phyloP scores from a whole-genome alignment of 30 jellyfish, hydroid and myxozoan genomes.

The Hydractinia symbiolongicarpus region DNA sequence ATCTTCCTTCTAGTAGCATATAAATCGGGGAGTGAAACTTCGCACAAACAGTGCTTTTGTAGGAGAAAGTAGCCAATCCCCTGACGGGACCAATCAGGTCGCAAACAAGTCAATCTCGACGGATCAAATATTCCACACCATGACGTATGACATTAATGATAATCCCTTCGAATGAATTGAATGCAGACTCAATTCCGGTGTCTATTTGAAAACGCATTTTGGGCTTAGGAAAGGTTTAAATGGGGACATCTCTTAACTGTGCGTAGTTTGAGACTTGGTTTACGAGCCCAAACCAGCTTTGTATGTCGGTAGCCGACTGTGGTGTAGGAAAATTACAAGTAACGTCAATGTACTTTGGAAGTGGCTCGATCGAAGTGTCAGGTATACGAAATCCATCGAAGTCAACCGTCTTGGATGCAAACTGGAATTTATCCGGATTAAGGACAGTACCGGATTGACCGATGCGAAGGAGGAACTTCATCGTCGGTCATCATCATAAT shows the following conservation, averaged over 20 bases:
- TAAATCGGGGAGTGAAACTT: background rate
- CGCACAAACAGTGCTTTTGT: slow-evolving; percentile 18
- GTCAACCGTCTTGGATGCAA: background rate
- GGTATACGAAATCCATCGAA: background rate
- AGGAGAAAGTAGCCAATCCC: slow-evolving; percentile 11
- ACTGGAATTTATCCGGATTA: slow-evolving; percentile 12
- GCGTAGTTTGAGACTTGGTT: slow-evolving; percentile 13
- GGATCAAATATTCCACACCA: slow-evolving; percentile 4
- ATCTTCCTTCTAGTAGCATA: background rate
- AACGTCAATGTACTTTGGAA: slow-evolving; percentile 10
- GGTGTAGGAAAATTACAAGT: slow-evolving; percentile 15
- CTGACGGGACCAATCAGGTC: slow-evolving; percentile 17
- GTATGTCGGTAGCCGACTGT: slow-evolving; percentile 6
- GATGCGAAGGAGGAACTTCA: background rate
- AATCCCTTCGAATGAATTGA: too few species aligned
- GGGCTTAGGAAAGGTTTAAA: slow-evolving; percentile 10
- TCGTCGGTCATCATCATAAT: too few species aligned
- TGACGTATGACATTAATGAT: slow-evolving; percentile 1
- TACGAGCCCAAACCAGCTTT: slow-evolving; percentile 21
- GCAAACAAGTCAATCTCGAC: background rate
- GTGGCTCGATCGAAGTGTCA: background rate
- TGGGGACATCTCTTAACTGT: slow-evolving; percentile 1
- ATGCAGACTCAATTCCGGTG: background rate
- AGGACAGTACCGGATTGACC: slow-evolving; percentile 12
- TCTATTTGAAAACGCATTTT: background rate